These are phyloP conservation scores for Anarsia innoxiella DNA, from an alignment of 2,888 invertebrate genomes.

Conservation along the genomic window DNA sequence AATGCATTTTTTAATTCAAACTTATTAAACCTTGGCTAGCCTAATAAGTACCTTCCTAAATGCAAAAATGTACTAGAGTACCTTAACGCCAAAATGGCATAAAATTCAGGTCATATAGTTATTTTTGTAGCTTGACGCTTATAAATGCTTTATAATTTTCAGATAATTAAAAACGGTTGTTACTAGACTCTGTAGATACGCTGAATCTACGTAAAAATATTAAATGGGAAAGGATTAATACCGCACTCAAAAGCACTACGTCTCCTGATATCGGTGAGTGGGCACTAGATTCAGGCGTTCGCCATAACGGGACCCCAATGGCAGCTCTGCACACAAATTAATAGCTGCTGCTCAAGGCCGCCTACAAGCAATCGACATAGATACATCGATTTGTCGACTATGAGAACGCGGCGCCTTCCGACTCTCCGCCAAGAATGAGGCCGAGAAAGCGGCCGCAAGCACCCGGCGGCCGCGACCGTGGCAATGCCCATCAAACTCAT, in stretches of 20 bases:
- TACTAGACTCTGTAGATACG: too few relatives aligned
- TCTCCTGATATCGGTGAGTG: conserved; percentile 44
- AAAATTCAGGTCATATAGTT: too few relatives aligned
- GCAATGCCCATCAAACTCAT: conserved; percentile 3
- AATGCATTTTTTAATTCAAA: too few relatives aligned
- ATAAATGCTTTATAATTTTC: too few relatives aligned
- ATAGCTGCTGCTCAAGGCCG: conserved; percentile 70
- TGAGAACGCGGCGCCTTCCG: conserved; percentile 62
- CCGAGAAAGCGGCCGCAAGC: conserved; percentile 58
- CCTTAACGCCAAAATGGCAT: too few relatives aligned
- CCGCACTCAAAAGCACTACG: conserved; percentile 25
- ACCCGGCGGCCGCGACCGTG: conserved; percentile 18
- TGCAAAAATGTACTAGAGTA: too few relatives aligned
- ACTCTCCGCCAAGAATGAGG: conserved; percentile 60
- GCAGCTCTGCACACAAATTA: conserved; percentile 70
- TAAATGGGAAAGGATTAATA: conserved; percentile 10
- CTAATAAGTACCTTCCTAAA: too few relatives aligned
- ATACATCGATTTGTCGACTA: conserved; percentile 68
- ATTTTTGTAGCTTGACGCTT: too few relatives aligned
- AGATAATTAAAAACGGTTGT: too few relatives aligned
- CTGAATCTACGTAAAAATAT: too few relatives aligned
- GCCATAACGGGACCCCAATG: conserved; percentile 61
- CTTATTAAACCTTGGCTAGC: too few relatives aligned
- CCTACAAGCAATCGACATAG: conserved; percentile 72
- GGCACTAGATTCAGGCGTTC: conserved; percentile 55